Percentiles rank a stretch among this genome's conserved stretches.
Evolutionary conservation across 2,797 vertebrate species (phyloP).

Genomic region (Allochrocebus solatus): DNA sequence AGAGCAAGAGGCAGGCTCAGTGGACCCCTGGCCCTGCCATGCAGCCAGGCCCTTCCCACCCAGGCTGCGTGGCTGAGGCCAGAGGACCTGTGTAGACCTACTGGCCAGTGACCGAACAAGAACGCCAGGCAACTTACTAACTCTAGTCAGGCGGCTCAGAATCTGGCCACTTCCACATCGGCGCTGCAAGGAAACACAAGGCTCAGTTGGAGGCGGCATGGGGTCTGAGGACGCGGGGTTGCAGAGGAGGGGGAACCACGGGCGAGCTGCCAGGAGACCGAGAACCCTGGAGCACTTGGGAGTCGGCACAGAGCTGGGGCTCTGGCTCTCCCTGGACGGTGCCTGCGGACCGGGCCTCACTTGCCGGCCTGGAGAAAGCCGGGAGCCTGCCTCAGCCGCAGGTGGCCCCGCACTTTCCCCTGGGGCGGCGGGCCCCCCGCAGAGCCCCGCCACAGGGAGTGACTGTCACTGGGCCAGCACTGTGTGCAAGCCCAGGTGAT

Average conservation of each 20-base stretch:
- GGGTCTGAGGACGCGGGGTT: not conserved
- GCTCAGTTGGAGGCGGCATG: conserved; percentile 82
- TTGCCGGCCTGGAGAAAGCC: too few species aligned
- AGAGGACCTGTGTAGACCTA: conserved; percentile 60
- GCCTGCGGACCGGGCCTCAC: not conserved
- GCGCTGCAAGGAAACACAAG: conserved; percentile 96
- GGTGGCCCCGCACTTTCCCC: too few species aligned
- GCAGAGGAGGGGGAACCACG: not conserved
- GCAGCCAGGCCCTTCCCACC: not conserved
- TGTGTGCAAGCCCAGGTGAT: not conserved
- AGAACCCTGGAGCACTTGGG: not conserved
- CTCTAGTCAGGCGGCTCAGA: conserved; percentile 89
- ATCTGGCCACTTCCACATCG: conserved; percentile 93
- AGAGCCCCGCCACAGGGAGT: not conserved
- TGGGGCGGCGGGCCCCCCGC: too few species aligned
- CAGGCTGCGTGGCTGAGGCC: conserved; percentile 8
- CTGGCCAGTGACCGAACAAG: conserved; percentile 50
- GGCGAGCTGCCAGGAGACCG: not conserved
- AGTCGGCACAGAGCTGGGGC: not conserved
- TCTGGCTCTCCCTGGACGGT: not conserved
- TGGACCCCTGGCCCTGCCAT: not conserved
- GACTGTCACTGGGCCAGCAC: not conserved
- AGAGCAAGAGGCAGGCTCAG: not conserved
- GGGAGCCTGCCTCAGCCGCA: accelerated
- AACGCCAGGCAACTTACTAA: conserved; percentile 92